Conservation (phyloP, 2,797 vertebrate genomes). For the Heteromormyrus szaboi region DNA sequence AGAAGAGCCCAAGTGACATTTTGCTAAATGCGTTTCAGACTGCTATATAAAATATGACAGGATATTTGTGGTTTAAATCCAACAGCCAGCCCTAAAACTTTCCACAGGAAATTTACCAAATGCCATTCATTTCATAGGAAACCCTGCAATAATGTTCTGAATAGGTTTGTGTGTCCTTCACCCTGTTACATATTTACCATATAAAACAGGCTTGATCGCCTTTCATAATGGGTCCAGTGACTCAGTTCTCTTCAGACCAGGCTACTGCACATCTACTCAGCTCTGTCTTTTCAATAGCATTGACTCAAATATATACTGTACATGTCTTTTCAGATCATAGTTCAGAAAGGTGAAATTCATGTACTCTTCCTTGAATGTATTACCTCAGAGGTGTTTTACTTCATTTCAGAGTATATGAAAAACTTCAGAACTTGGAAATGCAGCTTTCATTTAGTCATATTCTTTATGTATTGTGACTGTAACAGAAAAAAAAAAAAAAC, state of each 20-base stretch:
- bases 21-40: constrained; percentile 22
- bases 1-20: constrained; percentile 8
- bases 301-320: not conserved
- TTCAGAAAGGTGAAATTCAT: not conserved
- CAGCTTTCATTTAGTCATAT: not conserved
- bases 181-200: constrained; percentile 39
- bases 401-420: not conserved
- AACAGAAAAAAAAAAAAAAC: not conserved
- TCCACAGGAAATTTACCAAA: constrained; percentile 68
- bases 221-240: not conserved
- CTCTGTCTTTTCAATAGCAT: not conserved
- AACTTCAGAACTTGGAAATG: not conserved
- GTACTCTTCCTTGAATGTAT: not conserved
- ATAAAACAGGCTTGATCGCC: not conserved
- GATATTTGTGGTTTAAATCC: constrained; percentile 50
- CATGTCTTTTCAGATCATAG: not conserved
- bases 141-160: constrained; percentile 54
- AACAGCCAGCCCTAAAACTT: constrained; percentile 46
- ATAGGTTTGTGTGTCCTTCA: constrained; percentile 39
- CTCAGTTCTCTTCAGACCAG: not conserved
- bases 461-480: constrained; percentile 13
- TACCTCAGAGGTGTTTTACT: constrained; percentile 9
- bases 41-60: constrained; percentile 33
- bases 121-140: constrained; percentile 56
- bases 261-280: not conserved